Conservation (phyloP, 2,797 vertebrate genomes). For the Cryptoblepharus egeriae region DNA sequence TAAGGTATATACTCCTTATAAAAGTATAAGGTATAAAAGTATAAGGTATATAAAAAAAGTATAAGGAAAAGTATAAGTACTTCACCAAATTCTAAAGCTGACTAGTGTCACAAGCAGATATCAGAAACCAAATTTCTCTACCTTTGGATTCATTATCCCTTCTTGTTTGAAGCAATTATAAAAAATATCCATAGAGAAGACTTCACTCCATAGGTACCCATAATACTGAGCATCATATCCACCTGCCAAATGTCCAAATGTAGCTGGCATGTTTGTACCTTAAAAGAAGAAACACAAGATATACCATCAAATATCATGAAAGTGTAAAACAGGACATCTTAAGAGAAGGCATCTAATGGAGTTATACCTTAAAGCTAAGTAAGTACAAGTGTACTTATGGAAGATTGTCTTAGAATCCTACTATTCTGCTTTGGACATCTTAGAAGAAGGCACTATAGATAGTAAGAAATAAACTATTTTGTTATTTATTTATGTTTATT, state of each 20-base stretch:
- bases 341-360: no score
- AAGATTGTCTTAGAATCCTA: not conserved
- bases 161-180: slow-evolving; percentile 92
- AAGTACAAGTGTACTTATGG: not conserved
- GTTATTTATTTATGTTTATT: no score
- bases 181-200: slow-evolving; percentile 95
- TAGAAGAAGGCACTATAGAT: not conserved
- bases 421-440: not conserved
- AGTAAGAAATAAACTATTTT: no score
- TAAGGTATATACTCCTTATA: no score
- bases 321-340: not conserved
- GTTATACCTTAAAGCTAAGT: not conserved
- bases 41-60: no score
- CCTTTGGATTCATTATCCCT: slow-evolving; percentile 93
- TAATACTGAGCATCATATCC: slow-evolving; percentile 96
- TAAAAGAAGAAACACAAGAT: slow-evolving; percentile 28
- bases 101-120: not conserved
- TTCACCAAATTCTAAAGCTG: no score
- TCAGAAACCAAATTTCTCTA: slow-evolving; percentile 58
- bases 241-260: slow-evolving; percentile 91
- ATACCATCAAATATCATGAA: not conserved
- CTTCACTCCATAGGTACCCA: slow-evolving; percentile 95
- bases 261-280: slow-evolving; percentile 96
- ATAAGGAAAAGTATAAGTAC: no score
- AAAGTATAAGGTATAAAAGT: no score